Conservation (phyloP, 2,888 invertebrate species). For the Bunonema sp. region DNA sequence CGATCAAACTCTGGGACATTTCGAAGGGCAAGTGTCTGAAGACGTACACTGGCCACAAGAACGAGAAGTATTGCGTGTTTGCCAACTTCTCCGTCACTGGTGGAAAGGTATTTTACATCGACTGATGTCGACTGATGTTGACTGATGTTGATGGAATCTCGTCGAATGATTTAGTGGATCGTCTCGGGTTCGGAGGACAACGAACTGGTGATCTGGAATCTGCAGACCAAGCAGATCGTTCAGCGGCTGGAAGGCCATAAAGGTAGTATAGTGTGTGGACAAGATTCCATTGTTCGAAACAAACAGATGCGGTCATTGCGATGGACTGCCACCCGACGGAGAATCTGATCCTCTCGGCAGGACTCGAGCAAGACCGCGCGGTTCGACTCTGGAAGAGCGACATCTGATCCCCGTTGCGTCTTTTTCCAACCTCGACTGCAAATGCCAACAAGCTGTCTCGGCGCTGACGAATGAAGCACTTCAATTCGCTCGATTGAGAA, state of each 20-base stretch:
- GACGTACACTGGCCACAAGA: conserved; percentile 91
- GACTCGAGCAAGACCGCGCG: conserved; percentile 92
- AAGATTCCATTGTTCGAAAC: not conserved
- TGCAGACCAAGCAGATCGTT: conserved; percentile 96
- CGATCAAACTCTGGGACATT: conserved; percentile 95
- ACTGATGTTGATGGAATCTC: not conserved
- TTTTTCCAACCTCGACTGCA: too few species aligned
- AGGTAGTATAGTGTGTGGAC: conserved; percentile 51
- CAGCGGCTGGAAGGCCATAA: conserved; percentile 91
- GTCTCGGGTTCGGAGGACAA: conserved; percentile 99
- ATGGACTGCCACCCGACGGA: conserved; percentile 97
- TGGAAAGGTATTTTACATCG: conserved; percentile 62
- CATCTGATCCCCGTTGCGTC: too few species aligned
- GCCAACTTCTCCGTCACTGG: conserved; percentile 99
- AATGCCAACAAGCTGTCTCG: too few species aligned
- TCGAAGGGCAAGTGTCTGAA: conserved; percentile 94
- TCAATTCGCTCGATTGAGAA: too few species aligned
- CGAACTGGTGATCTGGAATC: conserved; percentile 96
- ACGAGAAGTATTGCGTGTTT: conserved; percentile 98
- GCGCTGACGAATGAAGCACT: too few species aligned
- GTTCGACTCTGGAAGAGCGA: conserved; percentile 97
- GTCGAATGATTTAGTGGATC: conserved; percentile 66
- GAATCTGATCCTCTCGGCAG: conserved; percentile 96
- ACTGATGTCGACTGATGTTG: not conserved
- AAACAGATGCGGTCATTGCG: conserved; percentile 69